Percentiles rank a stretch among this genome's conserved stretches.
Conservation (phyloP, 2,888 invertebrate genomes). For the Melanostoma scalare region DNA sequence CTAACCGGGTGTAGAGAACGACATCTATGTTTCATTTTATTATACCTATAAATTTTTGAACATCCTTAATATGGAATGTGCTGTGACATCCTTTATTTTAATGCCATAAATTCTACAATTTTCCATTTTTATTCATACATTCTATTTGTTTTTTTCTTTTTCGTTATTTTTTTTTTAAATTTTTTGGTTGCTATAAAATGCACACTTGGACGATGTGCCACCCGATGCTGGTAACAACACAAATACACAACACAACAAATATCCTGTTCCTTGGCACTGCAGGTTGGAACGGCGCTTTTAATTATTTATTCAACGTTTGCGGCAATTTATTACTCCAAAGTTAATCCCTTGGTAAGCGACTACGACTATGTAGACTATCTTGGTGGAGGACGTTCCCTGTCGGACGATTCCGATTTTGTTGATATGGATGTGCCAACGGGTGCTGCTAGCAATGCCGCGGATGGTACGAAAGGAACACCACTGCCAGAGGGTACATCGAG, state of each 20-base stretch:
- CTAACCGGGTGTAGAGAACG: slow-evolving; percentile 40
- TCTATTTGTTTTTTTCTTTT: slow-evolving; percentile 37
- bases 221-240: slow-evolving; percentile 20
- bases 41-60: slow-evolving; percentile 56
- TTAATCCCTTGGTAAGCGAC: slow-evolving; percentile 91
- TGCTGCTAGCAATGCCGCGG: background rate
- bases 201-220: slow-evolving; percentile 53
- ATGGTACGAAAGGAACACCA: slow-evolving; percentile 26
- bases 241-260: slow-evolving; percentile 9
- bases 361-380: slow-evolving; percentile 90
- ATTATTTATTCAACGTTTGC: slow-evolving; percentile 93
- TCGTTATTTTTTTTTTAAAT: slow-evolving; percentile 11
- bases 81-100: slow-evolving; percentile 71
- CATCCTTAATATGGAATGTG: slow-evolving; percentile 66
- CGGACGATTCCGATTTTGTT: slow-evolving; percentile 80
- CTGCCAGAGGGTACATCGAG: slow-evolving; percentile 19
- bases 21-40: slow-evolving; percentile 48
- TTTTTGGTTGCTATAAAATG: slow-evolving; percentile 64
- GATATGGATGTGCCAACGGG: slow-evolving; percentile 75
- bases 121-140: slow-evolving; percentile 69
- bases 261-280: slow-evolving; percentile 70
- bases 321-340: slow-evolving; percentile 93
- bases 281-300: slow-evolving; percentile 91
- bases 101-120: slow-evolving; percentile 70
- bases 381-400: slow-evolving; percentile 85